These are phyloP conservation scores for Latrodectus hesperus DNA, from an alignment of 2,888 invertebrate genomes.

Conservation along the genomic window DNA sequence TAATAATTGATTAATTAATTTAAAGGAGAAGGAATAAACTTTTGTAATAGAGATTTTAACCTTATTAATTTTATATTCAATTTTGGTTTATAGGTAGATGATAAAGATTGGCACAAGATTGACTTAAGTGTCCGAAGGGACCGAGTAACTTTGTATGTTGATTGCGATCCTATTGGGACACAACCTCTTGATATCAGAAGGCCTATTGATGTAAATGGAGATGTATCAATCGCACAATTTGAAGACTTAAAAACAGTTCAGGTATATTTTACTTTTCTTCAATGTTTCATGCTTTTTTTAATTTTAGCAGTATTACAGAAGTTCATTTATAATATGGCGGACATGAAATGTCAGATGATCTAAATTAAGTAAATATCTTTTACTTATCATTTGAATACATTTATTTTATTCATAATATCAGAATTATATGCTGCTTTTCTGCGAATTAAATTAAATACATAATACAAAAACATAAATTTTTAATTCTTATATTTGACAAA, in stretches of 20 bases:
- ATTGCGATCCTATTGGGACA: conserved; percentile 78
- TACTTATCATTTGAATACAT: not conserved
- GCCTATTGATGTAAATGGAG: conserved; percentile 78
- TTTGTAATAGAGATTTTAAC: not conserved
- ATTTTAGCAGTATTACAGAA: no score
- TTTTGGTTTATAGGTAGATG: conserved; percentile 76
- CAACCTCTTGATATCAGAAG: conserved; percentile 42
- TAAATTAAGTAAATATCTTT: not conserved
- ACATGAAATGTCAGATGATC: no score
- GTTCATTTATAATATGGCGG: no score
- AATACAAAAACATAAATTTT: not conserved
- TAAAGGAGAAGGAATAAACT: no score
- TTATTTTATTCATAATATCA: not conserved
- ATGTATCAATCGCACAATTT: conserved; percentile 81
- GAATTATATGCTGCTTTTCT: not conserved
- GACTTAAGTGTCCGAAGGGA: conserved; percentile 82
- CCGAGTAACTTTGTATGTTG: conserved; percentile 81
- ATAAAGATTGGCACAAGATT: conserved; percentile 85
- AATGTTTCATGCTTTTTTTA: no score
- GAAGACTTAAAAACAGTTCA: conserved; percentile 78
- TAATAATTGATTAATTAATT: no score
- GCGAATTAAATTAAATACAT: not conserved
- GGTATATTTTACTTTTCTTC: conserved; percentile 75
- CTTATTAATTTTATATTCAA: not conserved
- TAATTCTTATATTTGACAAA: not conserved